phyloP scores from a whole-genome alignment of 2,888 invertebrate species.

The Sussaba pulchella region DNA sequence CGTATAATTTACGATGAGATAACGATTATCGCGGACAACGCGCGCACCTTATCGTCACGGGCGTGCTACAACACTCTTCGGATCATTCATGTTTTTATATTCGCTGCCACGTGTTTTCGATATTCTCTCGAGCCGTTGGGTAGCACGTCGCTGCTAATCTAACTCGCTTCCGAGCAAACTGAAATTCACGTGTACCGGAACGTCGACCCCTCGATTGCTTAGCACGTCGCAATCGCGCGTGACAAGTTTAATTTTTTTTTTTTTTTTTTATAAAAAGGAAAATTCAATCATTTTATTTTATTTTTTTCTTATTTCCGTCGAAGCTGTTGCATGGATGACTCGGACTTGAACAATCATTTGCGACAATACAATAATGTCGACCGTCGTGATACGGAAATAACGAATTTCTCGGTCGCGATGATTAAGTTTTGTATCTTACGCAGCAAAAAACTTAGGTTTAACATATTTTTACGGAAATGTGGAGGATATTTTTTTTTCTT shows the following conservation, averaged over 20 bases:
- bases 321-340: background rate
- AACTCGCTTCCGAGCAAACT: constrained; percentile 10
- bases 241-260: constrained; percentile 6
- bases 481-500: no score
- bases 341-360: background rate
- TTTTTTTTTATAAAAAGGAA: no score
- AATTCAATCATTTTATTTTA: no score
- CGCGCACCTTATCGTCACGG: constrained; percentile 28
- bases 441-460: no score
- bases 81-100: constrained; percentile 51
- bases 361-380: background rate
- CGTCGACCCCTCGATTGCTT: constrained; percentile 15
- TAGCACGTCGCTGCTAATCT: constrained; percentile 29
- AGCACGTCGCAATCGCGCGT: constrained; percentile 17
- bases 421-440: no score
- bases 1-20: constrained; percentile 16
- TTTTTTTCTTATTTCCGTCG: background rate
- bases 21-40: constrained; percentile 33
- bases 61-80: constrained; percentile 24
- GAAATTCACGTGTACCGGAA: constrained; percentile 31
- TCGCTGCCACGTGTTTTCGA: constrained; percentile 21
- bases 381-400: background rate
- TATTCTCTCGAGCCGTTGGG: background rate
- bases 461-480: no score
- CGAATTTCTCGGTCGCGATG: background rate